phyloP scores from a whole-genome alignment of 35 echinoderm and acorn worm species.

The Eucidaris tribuloides region DNA sequence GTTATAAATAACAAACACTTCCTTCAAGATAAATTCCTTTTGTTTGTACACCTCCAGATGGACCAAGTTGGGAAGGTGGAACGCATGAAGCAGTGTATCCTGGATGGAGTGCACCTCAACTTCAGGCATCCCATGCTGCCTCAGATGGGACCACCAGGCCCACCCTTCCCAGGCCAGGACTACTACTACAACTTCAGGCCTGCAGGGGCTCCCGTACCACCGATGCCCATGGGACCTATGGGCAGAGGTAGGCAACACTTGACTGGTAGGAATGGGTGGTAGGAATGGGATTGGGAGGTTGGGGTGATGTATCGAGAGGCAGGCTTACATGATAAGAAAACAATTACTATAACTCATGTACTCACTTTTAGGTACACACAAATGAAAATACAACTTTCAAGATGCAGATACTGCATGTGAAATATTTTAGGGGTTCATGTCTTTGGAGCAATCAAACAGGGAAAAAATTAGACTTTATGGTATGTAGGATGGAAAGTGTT shows the following conservation, averaged over 20 bases:
- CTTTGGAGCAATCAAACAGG: no score
- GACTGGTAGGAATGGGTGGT: constrained; percentile 58
- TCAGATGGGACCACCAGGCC: constrained; percentile 41
- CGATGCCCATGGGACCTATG: constrained; percentile 46
- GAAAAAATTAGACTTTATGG: no score
- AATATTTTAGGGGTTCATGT: neutral
- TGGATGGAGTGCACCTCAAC: constrained; percentile 61
- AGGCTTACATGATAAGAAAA: neutral
- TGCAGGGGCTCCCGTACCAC: constrained; percentile 57
- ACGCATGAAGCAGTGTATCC: constrained; percentile 94
- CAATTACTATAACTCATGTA: neutral
- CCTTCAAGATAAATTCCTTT: no score
- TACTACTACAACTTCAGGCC: constrained; percentile 81
- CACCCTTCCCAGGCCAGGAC: constrained; percentile 53
- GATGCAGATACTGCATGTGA: neutral
- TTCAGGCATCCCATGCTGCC: constrained; percentile 64
- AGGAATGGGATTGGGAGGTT: neutral
- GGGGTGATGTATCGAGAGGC: neutral
- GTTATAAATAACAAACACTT: no score
- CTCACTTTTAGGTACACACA: neutral
- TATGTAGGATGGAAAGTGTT: no score
- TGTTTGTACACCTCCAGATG: no score
- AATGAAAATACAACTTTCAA: neutral
- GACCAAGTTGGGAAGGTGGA: constrained; percentile 96
- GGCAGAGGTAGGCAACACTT: constrained; percentile 47